Percentiles rank a stretch among this genome's conserved stretches.
These are phyloP conservation scores for Menidia menidia DNA, from an alignment of 2,797 vertebrate species.

Conservation along the genomic window DNA sequence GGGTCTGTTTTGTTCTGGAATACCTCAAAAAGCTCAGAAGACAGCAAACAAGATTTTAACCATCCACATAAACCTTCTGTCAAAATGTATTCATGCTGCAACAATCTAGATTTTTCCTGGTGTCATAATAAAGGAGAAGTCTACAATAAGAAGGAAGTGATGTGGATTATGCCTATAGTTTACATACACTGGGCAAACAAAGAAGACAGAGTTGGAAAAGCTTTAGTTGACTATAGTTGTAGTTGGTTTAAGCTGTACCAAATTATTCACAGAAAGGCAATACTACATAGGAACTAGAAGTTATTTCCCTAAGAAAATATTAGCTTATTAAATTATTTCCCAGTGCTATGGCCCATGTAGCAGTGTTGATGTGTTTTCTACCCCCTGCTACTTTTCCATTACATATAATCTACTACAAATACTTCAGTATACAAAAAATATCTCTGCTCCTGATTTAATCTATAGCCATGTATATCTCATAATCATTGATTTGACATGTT, in stretches of 20 bases:
- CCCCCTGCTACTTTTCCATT: not conserved
- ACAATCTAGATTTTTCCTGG: not conserved
- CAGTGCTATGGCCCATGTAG: not conserved
- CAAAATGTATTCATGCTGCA: not conserved
- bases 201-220: not conserved
- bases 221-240: not conserved
- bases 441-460: constrained; percentile 51
- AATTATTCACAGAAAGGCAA: not conserved
- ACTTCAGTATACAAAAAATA: constrained; percentile 34
- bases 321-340: not conserved
- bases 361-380: not conserved
- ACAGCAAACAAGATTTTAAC: constrained; percentile 50
- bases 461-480: constrained; percentile 62
- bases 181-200: not conserved
- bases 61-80: not conserved
- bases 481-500: constrained; percentile 72
- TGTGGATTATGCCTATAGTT: constrained; percentile 17
- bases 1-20: constrained; percentile 29
- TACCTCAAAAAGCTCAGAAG: constrained; percentile 56
- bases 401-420: constrained; percentile 7
- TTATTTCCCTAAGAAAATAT: constrained; percentile 3
- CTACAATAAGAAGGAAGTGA: constrained; percentile 1
- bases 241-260: not conserved
- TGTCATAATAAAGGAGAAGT: not conserved
- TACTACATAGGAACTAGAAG: not conserved